Conservation (phyloP, 2,797 vertebrate species). For the Gallinago stenura region DNA sequence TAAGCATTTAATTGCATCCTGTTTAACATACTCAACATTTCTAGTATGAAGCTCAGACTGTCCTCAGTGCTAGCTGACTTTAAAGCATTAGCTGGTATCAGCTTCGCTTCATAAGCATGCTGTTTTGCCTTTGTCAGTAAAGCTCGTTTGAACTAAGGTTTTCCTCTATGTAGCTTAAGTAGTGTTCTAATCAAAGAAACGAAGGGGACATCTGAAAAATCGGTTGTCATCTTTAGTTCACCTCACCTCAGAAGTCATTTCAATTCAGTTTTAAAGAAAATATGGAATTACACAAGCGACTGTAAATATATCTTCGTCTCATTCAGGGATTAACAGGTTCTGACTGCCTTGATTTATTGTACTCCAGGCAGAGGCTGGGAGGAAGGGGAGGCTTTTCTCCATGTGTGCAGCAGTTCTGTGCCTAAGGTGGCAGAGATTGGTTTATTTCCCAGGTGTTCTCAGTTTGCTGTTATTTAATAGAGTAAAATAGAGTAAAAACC, state of each 20-base stretch:
- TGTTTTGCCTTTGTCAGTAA: conserved; percentile 49
- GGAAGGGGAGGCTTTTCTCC: background rate
- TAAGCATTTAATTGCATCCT: background rate
- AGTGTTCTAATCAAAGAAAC: background rate
- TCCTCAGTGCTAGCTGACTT: background rate
- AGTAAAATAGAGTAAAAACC: background rate
- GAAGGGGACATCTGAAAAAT: background rate
- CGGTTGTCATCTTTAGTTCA: background rate
- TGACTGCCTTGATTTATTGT: background rate
- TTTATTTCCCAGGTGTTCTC: background rate
- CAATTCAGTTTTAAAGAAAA: background rate
- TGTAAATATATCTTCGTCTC: background rate
- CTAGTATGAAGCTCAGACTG: background rate
- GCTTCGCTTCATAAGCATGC: background rate
- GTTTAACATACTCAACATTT: background rate
- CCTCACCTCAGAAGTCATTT: background rate
- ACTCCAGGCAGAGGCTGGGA: background rate
- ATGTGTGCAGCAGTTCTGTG: background rate
- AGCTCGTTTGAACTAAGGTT: background rate
- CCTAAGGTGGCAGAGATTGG: background rate
- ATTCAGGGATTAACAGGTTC: background rate
- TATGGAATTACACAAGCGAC: background rate
- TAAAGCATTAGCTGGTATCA: background rate
- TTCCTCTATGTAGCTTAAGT: background rate
- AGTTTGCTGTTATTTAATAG: background rate